Evolutionary conservation across 2,888 invertebrate genomes (phyloP).

Genomic region (Melipona beecheii): DNA sequence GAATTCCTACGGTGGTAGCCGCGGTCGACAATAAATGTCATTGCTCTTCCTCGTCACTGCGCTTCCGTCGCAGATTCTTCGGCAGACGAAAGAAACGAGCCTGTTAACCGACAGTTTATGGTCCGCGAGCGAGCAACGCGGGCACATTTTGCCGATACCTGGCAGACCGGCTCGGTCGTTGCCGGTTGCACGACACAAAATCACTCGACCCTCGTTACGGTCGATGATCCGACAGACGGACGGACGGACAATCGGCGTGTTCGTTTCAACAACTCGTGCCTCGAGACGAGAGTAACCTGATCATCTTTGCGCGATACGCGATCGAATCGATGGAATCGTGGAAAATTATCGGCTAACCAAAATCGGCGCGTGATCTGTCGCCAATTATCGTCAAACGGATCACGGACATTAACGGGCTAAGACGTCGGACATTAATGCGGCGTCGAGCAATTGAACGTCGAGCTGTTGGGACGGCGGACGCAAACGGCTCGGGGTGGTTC

Average conservation of each 20-base stretch:
- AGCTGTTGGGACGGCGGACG: conserved; percentile 1
- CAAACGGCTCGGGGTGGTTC: conserved; percentile 12
- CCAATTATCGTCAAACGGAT: conserved; percentile 4
- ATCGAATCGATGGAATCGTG: conserved; percentile 17
- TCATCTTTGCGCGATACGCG: background rate
- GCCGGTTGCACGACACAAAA: conserved; percentile 27
- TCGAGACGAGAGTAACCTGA: background rate
- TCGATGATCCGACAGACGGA: conserved; percentile 40
- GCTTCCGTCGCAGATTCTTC: conserved; percentile 28
- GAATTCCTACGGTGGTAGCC: conserved; percentile 28
- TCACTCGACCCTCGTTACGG: conserved; percentile 36
- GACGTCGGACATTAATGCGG: background rate
- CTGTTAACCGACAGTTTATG: conserved; percentile 42
- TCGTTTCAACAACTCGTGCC: background rate
- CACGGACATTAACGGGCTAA: conserved; percentile 17
- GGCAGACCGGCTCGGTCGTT: background rate
- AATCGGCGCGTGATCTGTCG: background rate
- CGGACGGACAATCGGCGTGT: background rate
- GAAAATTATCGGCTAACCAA: background rate
- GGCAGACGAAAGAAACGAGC: conserved; percentile 10
- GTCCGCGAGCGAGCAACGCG: conserved; percentile 34
- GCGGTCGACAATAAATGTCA: background rate
- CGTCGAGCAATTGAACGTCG: conserved; percentile 17
- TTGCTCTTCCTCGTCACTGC: conserved; percentile 4
- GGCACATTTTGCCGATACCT: conserved; percentile 29